Base-by-base conservation (phyloP, 2,888 invertebrate species). In the Elmis aenea region DNA sequence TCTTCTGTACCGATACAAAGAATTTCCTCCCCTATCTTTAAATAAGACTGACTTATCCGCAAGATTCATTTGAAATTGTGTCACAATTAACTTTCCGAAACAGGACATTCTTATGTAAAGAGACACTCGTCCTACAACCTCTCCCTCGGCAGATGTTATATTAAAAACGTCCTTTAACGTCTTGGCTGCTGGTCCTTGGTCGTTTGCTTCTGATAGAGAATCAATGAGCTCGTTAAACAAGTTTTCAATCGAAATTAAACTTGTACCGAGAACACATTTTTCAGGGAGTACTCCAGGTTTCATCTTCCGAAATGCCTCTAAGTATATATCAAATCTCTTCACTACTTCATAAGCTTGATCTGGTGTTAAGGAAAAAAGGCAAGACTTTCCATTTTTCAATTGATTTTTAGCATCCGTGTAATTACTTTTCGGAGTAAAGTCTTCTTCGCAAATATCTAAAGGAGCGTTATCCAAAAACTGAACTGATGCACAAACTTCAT, bases 321-420 rank as follows among this genome's bases (percentile, higher is more conserved):
- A 67, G 33, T 67, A 68, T 2, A 81, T 58, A 1, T 77, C 76
- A 51, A 79, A 81, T 26, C 69, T 68, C 33, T 62, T 62, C 54
- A 75, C 62, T 1, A 75, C 75, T 21, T 67, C 61, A 11, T 55
- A 54, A 1, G 79, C 73, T 15, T 76, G 74, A 3, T 58, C 50
- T 24, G 74, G 69, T 18, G 75, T 73, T 2, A 81, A 60, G 1
- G 79, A 79, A 54, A 82, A 82, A 8, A 82, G 63, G 49, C 80
- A 80, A 1, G 81, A 81, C 59, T 81, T 81, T 21, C 81, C 81
- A 47, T 70, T 78, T 53, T 76, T 77, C 38, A 79, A 74, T 1
- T 68, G 60, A 4, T 47, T 52, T 3, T 15, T 61, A 52, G 22
- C 70, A 69, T 2, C 68, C 64, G 33, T 42, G 22, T 14, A 50